Evolutionary conservation across 1,140 invertebrate genomes (phyloP).

Genomic region (Pachypsylla venusta): DNA sequence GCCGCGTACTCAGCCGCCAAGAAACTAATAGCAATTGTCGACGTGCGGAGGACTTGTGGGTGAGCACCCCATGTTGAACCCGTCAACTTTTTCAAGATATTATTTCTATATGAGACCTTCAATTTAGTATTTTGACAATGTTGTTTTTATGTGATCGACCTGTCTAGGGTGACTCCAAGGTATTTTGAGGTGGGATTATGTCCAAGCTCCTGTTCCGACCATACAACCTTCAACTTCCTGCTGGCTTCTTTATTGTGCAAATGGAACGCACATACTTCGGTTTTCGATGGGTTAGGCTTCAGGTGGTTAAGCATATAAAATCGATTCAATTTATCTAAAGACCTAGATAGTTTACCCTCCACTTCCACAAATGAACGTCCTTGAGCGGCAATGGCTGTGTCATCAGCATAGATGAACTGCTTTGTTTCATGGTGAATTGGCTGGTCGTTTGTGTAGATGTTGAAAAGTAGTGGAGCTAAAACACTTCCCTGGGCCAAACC

Average conservation of each 20-base stretch:
- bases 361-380: no score
- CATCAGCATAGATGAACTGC: neutral
- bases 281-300: neutral
- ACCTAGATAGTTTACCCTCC: no score
- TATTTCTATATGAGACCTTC: no score
- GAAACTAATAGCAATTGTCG: neutral
- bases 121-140: neutral
- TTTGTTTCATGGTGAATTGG: neutral
- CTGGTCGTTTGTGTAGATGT: neutral
- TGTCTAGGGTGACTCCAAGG: constrained; percentile 10
- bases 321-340: no score
- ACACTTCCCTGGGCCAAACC: no score
- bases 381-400: neutral
- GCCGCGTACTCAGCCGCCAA: no score
- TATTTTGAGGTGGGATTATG: constrained; percentile 11
- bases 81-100: neutral
- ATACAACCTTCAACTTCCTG: neutral
- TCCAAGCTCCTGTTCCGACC: constrained; percentile 55
- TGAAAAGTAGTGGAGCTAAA: constrained; percentile 1
- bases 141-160: constrained; percentile 9
- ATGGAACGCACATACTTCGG: neutral
- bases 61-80: constrained; percentile 11
- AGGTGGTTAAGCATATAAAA: neutral
- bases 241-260: constrained; percentile 5
- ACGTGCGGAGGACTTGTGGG: neutral